Evolutionary conservation across 1,140 invertebrate species (phyloP).

Genomic region (Bombyx mori): DNA sequence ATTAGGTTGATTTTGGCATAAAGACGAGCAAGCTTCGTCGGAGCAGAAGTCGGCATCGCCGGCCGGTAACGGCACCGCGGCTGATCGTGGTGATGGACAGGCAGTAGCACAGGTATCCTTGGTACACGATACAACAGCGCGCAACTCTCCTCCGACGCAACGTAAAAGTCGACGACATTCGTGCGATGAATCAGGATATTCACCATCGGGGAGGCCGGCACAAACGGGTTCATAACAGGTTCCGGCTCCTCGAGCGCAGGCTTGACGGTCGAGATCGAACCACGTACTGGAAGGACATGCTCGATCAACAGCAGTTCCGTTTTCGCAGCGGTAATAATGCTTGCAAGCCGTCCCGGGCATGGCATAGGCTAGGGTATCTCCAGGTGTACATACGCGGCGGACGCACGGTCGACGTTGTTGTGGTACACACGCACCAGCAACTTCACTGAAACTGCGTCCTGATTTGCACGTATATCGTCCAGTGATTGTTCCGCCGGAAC

Average conservation of each 20-base stretch:
- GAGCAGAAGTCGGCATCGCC: conserved; percentile 60
- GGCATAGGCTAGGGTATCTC: conserved; percentile 49
- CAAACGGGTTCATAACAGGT: conserved; percentile 58
- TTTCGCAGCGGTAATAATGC: conserved; percentile 67
- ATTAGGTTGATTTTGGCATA: conserved; percentile 61
- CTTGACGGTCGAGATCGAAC: conserved; percentile 68
- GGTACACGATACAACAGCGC: conserved; percentile 34
- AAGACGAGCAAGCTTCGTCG: conserved; percentile 53
- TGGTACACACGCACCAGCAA: conserved; percentile 49
- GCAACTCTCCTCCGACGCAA: conserved; percentile 41
- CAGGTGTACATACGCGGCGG: conserved; percentile 41
- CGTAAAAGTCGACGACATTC: conserved; percentile 40
- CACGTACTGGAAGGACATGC: conserved; percentile 60
- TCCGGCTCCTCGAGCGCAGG: conserved; percentile 56
- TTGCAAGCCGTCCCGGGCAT: conserved; percentile 70
- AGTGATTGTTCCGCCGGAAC: conserved; percentile 30
- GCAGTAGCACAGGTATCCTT: conserved; percentile 26
- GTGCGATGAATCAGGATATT: conserved; percentile 58
- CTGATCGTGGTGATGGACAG: conserved; percentile 44
- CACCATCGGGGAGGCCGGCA: conserved; percentile 48
- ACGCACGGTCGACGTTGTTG: conserved; percentile 41
- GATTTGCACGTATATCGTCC: conserved; percentile 42
- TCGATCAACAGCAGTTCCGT: conserved; percentile 65
- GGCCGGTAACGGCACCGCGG: conserved; percentile 43
- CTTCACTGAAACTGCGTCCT: conserved; percentile 52